Evolutionary conservation across 2,113 vertebrate species (phyloP), one percentile per base, ranked within the genome.

Genomic region (Misgurnus anguillicaudatus): DNA sequence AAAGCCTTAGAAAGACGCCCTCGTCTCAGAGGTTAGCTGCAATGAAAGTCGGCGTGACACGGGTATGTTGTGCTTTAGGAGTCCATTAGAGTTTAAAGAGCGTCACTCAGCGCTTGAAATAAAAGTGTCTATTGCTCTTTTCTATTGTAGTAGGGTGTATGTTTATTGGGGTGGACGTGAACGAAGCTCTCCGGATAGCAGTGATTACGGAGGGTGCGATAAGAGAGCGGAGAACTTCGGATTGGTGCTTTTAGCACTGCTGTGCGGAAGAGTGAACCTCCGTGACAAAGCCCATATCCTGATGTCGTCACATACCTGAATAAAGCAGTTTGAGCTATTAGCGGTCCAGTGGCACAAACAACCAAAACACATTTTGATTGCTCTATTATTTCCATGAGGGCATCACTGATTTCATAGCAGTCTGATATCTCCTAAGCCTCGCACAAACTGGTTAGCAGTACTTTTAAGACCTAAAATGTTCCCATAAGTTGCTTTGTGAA

Each of bases 231-330:
- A 62, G 38, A 66, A 66, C 39, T 64, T 77, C 66, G 42, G 24
- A 77, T 66, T 72, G 17, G n/a, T 11, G 68, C 75, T 71, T 77
- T 48, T 72, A 78, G 19, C 71, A 78, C 60, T 36, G 13, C 16
- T 21, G 36, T 39, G 71, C 17, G 6, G 41, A 69, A 13, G 19
- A 8, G 21, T 60, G 6, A 11, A 11, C 38, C 21, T 42, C 48
- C 64, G 13, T 65, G 45, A 47, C 24, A 55, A 81, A 72, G 51
- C 39, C 51, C 57, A 11, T 16, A 17, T 6, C 19, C 21, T 61
- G n/a, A 42, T 17, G 21, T 48, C 10, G 1, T 82, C 67, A 66
- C 61, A 48, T 24, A 41, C 48, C 19, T 71, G 64, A 72, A 63
- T 58, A 7, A 17, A 21, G 38, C 77, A 21, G 3, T 4, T 19